These are phyloP conservation scores for Perca flavescens DNA, from an alignment of 2,113 vertebrate genomes.

Conservation along the genomic window DNA sequence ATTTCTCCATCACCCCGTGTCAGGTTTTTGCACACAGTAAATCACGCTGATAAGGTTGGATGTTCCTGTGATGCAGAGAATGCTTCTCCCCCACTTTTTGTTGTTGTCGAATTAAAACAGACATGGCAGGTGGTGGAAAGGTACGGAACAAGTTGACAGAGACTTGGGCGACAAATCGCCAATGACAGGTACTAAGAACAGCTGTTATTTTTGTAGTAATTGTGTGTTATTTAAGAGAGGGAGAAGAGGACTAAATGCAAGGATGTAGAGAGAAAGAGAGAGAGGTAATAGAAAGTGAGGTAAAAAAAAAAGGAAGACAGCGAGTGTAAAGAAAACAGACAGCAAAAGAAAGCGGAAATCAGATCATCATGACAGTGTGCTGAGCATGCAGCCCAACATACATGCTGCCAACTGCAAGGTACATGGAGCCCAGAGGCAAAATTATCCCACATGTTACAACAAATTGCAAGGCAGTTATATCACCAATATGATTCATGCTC, in stretches of 20 bases:
- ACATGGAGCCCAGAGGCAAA: slow-evolving; percentile 49
- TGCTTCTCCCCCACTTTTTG: slow-evolving; percentile 38
- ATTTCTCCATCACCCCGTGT: slow-evolving; percentile 74
- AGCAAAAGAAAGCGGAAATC: slow-evolving; percentile 33
- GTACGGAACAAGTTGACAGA: slow-evolving; percentile 59
- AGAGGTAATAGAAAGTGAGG: not conserved
- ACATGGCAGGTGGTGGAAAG: slow-evolving; percentile 50
- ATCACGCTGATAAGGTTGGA: slow-evolving; percentile 75
- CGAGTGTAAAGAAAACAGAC: slow-evolving; percentile 2
- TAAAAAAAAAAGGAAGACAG: slow-evolving; percentile 10
- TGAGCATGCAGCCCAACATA: slow-evolving; percentile 58
- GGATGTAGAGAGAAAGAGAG: not conserved
- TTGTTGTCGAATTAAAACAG: slow-evolving; percentile 64
- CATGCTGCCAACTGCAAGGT: slow-evolving; percentile 47
- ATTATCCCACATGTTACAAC: slow-evolving; percentile 57
- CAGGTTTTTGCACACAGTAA: slow-evolving; percentile 65
- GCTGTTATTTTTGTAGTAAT: slow-evolving; percentile 72
- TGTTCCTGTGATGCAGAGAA: slow-evolving; percentile 71
- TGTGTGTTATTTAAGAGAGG: slow-evolving; percentile 61
- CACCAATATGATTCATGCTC: slow-evolving; percentile 63
- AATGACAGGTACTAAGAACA: slow-evolving; percentile 58
- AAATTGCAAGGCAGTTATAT: slow-evolving; percentile 46
- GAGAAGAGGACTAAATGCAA: slow-evolving; percentile 1
- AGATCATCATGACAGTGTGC: slow-evolving; percentile 63
- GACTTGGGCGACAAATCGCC: slow-evolving; percentile 61